Evolutionary conservation across 2,797 vertebrate species (phyloP).

Genomic region (Amazona finschi): DNA sequence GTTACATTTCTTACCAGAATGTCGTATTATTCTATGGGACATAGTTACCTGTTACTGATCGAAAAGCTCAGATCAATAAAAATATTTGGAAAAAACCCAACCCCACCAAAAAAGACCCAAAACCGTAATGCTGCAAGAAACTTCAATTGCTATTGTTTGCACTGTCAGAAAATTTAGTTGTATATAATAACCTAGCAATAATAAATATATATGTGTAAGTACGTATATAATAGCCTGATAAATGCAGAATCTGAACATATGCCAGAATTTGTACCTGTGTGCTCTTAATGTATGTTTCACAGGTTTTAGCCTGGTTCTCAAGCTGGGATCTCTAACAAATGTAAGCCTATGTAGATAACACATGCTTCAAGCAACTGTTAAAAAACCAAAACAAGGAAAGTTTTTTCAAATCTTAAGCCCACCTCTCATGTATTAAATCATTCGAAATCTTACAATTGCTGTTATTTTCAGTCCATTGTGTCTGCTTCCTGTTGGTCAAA

Average conservation of each 20-base stretch:
- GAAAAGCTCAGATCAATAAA: background rate
- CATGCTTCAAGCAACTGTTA: background rate
- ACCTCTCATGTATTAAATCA: constrained; percentile 61
- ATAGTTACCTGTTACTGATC: background rate
- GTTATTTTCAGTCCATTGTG: constrained; percentile 96
- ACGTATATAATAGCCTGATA: background rate
- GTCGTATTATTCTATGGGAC: background rate
- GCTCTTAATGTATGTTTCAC: background rate
- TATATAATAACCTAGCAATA: background rate
- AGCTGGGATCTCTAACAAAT: background rate
- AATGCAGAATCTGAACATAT: background rate
- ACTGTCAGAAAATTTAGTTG: background rate
- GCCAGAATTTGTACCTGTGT: background rate
- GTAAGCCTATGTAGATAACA: background rate
- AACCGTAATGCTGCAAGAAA: background rate
- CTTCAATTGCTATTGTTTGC: background rate
- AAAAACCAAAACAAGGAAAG: constrained; percentile 2
- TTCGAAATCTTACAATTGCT: constrained; percentile 65
- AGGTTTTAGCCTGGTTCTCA: background rate
- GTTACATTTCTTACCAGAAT: background rate
- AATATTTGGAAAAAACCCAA: background rate
- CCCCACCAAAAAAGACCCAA: background rate
- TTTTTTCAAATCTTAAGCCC: constrained; percentile 17
- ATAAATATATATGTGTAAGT: background rate
- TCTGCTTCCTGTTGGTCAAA: constrained; percentile 95